Percentiles rank a stretch among this genome's conserved stretches.
Evolutionary conservation across 1,140 invertebrate species (phyloP).

Genomic region (Oncopodura yosiiana): DNA sequence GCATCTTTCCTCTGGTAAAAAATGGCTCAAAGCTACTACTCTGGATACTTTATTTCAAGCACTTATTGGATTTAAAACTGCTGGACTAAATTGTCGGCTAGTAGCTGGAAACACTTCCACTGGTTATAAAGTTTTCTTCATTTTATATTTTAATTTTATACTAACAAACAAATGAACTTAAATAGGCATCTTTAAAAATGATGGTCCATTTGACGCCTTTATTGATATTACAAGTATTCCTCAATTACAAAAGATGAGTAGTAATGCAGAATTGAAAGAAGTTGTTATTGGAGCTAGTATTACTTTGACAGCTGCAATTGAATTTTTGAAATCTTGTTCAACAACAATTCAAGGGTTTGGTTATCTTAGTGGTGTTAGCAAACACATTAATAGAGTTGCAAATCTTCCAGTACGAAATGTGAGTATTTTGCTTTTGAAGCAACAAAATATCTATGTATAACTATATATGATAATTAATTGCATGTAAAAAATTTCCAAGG

Average conservation of each 20-base stretch:
- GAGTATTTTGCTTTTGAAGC: conserved; percentile 42
- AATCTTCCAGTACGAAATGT: conserved; percentile 63
- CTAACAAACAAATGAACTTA: no score
- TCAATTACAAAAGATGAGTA: conserved; percentile 44
- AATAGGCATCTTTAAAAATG: conserved; percentile 52
- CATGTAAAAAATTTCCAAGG: no score
- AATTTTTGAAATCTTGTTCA: conserved; percentile 48
- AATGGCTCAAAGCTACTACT: conserved; percentile 2
- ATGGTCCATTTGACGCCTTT: conserved; percentile 46
- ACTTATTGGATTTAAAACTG: neutral
- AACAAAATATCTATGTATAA: no score
- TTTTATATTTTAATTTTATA: neutral
- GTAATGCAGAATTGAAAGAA: neutral
- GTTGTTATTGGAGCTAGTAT: conserved; percentile 49
- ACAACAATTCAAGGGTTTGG: conserved; percentile 36
- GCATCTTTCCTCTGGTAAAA: neutral
- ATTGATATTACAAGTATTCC: conserved; percentile 60
- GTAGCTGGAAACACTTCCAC: conserved; percentile 42
- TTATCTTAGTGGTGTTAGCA: conserved; percentile 50
- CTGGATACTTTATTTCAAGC: neutral
- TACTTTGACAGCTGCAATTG: conserved; percentile 53
- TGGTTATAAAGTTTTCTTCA: neutral
- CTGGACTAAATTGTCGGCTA: neutral
- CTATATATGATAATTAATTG: no score
- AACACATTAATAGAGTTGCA: conserved; percentile 60